Evolutionary conservation across 1,140 invertebrate genomes (phyloP), one percentile per base, ranked within the genome.

Genomic region (Chironomus tepperi): DNA sequence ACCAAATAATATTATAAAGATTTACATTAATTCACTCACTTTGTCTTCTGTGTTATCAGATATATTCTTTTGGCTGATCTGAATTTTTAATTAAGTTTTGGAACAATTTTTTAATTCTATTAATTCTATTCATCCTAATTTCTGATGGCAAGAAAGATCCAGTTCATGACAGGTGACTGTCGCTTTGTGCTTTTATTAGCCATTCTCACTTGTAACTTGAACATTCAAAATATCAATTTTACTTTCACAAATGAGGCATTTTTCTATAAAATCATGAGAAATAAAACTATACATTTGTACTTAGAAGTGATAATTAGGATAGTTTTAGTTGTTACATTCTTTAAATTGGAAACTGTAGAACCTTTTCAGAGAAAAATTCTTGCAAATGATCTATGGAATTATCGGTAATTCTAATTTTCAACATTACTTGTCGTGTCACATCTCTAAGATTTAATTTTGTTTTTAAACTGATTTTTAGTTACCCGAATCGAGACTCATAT

Each of bases 321-420:
- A 18, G 16, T 16, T 19, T 16, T 70, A 6, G 3, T 70, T 19
- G 16, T 9, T 0, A 16, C 65, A 18, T 70, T 70, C 18, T 19
- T 70, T 7, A 70, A 70, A 70, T 21, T 70, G 9, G 65, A 70
- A 18, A 74, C n/a, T 7, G n/a, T 74, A 43, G 16, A 72, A 77
- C 74, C 10, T 9, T 77, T 42, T 76, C 76, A 74, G 77, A 73
- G 47, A 70, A 72, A 74, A 75, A 73, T 73, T 75, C 6, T 77
- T 6, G 7, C 73, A 80, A 57, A 70, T 70, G 65, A 70, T 19
- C 8, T 70, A 70, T 70, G 65, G 65, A 70, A 19, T 70, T 70
- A 70, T 70, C 65, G 65, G 65, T 70, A 8, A 18, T 70, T 18
- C 47, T 18, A 70, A 2, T 19, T 8, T 70, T 3, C 2, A 19